Conservation (phyloP, 1,140 invertebrate genomes). For the Drosophila parvula region DNA sequence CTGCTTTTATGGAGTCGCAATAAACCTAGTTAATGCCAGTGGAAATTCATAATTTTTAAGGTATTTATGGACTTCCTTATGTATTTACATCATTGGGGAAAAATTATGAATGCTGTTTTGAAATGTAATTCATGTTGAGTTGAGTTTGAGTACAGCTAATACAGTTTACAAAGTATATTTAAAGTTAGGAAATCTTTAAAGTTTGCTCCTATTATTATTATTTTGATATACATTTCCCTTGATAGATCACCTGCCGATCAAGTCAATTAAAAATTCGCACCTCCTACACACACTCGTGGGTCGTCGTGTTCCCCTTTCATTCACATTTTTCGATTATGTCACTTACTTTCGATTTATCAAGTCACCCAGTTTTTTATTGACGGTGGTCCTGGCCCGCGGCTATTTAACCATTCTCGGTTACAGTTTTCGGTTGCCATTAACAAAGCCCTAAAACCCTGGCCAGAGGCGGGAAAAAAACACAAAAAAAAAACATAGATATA, state of each 20-base stretch:
- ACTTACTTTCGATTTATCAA: slow-evolving; percentile 48
- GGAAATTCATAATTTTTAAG: neutral
- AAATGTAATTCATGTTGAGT: neutral
- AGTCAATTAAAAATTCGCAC: slow-evolving; percentile 27
- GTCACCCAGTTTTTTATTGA: slow-evolving; percentile 31
- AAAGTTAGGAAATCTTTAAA: too few species aligned
- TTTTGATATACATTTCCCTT: neutral
- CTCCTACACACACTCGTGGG: slow-evolving; percentile 11
- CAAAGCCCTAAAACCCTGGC: slow-evolving; percentile 35
- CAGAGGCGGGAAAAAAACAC: slow-evolving; percentile 33
- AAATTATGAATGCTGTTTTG: neutral
- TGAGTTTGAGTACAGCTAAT: too few species aligned
- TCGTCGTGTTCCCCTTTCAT: slow-evolving; percentile 15
- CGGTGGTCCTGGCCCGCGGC: slow-evolving; percentile 37
- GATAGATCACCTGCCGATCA: slow-evolving; percentile 26
- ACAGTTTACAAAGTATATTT: too few species aligned
- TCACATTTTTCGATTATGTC: slow-evolving; percentile 48
- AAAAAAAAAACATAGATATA: slow-evolving; percentile 35
- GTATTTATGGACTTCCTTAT: neutral
- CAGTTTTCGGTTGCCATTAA: slow-evolving; percentile 31
- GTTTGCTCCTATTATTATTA: too few species aligned
- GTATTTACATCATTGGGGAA: too few species aligned
- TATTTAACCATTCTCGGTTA: slow-evolving; percentile 36
- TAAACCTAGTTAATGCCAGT: neutral
- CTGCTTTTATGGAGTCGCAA: slow-evolving; percentile 12